Conservation (phyloP, 2,797 vertebrate species). For the Heterohyrax brucei region DNA sequence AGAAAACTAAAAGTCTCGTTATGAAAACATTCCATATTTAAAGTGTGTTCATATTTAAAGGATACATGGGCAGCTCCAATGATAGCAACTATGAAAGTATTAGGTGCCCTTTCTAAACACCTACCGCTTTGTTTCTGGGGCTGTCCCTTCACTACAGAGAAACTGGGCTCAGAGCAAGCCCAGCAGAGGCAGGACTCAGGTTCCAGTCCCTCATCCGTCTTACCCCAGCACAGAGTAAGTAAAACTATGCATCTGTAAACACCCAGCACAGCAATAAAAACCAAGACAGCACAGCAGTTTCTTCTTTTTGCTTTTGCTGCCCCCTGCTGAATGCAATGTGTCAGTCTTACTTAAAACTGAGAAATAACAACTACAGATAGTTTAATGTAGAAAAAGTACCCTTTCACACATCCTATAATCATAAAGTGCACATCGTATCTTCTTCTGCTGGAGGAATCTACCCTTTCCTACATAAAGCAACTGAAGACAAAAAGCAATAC, state of each 20-base stretch:
- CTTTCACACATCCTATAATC: neutral
- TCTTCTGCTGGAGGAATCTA: neutral
- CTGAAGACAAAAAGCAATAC: neutral
- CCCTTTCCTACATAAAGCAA: neutral
- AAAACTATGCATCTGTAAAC: neutral
- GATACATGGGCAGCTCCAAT: neutral
- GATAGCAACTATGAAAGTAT: no score
- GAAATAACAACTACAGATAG: neutral
- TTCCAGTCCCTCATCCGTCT: no score
- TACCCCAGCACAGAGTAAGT: neutral
- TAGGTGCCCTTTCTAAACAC: neutral
- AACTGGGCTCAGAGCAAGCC: fast-evolving
- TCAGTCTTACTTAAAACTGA: neutral
- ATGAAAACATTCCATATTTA: neutral
- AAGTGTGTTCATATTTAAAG: neutral
- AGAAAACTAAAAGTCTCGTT: neutral
- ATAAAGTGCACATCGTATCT: neutral
- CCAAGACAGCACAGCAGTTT: no score
- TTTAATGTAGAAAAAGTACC: neutral
- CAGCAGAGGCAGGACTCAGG: neutral
- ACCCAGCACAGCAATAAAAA: fast-evolving
- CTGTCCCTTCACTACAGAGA: no score
- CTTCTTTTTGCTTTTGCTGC: constrained; percentile 79
- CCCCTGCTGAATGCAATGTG: constrained; percentile 71
- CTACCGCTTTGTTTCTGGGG: fast-evolving